These are phyloP conservation scores for Caenorhabditis doughertyi DNA, from an alignment of 2,888 invertebrate genomes.

Conservation along the genomic window DNA sequence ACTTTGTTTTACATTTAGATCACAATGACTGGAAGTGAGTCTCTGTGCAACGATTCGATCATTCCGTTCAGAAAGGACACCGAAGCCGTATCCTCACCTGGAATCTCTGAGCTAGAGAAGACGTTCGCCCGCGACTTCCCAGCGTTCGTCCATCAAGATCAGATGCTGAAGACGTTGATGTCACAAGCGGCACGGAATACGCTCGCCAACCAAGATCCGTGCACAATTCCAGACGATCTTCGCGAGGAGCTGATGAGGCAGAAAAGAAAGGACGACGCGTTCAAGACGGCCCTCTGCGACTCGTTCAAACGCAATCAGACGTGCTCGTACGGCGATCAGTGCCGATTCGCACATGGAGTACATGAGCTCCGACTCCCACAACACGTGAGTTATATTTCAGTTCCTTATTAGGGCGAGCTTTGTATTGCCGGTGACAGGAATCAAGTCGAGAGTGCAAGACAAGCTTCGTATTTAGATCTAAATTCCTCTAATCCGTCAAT, in stretches of 20 bases:
- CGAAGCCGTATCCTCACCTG: neutral
- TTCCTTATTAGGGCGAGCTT: too few species aligned
- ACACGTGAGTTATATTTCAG: conserved; percentile 56
- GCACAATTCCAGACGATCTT: conserved; percentile 68
- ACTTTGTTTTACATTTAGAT: conserved; percentile 33
- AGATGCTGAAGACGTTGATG: conserved; percentile 31
- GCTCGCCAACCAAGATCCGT: conserved; percentile 57
- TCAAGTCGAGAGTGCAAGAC: too few species aligned
- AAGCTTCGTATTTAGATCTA: neutral
- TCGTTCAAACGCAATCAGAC: conserved; percentile 63
- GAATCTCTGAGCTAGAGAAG: conserved; percentile 7
- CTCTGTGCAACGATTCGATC: conserved; percentile 10
- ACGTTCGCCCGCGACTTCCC: conserved; percentile 18
- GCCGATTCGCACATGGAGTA: conserved; percentile 73
- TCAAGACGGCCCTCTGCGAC: conserved; percentile 75
- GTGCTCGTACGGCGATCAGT: conserved; percentile 70
- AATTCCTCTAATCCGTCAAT: neutral
- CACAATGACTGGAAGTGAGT: conserved; percentile 49
- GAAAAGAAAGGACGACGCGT: conserved; percentile 72
- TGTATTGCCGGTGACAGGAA: too few species aligned
- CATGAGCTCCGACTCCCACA: conserved; percentile 69
- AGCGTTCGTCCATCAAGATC: conserved; percentile 31
- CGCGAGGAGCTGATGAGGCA: conserved; percentile 66
- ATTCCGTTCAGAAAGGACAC: conserved; percentile 3
- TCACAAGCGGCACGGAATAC: conserved; percentile 86